These are phyloP conservation scores for Cheilosia grossa DNA, from an alignment of 2,888 invertebrate genomes.

Conservation along the genomic window DNA sequence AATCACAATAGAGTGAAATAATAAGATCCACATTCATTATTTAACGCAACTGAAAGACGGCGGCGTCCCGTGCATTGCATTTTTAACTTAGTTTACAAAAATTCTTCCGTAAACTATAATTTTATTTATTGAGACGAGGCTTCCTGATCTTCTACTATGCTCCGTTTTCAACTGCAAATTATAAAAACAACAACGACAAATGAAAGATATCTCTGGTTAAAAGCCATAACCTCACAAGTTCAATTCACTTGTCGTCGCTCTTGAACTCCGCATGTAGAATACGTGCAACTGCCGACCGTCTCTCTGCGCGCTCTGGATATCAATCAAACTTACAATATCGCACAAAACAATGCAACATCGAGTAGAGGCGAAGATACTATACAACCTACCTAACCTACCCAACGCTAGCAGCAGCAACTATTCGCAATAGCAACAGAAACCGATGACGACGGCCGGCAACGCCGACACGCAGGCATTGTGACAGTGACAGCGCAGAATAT, in stretches of 20 bases:
- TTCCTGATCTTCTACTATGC: neutral
- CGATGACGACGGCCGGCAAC: neutral
- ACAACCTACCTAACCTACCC: slow-evolving; percentile 6
- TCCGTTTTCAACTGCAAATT: slow-evolving; percentile 9
- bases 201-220: slow-evolving; percentile 50
- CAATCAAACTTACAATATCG: slow-evolving; percentile 60
- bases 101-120: too few species aligned
- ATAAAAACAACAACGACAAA: slow-evolving; percentile 20
- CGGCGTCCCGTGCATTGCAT: too few species aligned
- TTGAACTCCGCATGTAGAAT: slow-evolving; percentile 72
- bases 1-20: too few species aligned
- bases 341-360: slow-evolving; percentile 54
- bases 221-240: slow-evolving; percentile 72
- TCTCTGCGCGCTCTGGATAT: slow-evolving; percentile 51
- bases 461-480: slow-evolving; percentile 44
- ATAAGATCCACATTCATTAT: too few species aligned
- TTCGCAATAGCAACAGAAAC: slow-evolving; percentile 25
- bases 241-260: slow-evolving; percentile 75
- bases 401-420: slow-evolving; percentile 22
- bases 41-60: too few species aligned
- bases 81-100: too few species aligned
- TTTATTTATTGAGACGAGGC: too few species aligned
- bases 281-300: slow-evolving; percentile 47
- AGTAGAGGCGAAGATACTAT: slow-evolving; percentile 21
- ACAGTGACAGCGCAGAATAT: slow-evolving; percentile 44